phyloP scores from a whole-genome alignment of 1,140 invertebrate species.

The Amphibalanus amphitrite region DNA sequence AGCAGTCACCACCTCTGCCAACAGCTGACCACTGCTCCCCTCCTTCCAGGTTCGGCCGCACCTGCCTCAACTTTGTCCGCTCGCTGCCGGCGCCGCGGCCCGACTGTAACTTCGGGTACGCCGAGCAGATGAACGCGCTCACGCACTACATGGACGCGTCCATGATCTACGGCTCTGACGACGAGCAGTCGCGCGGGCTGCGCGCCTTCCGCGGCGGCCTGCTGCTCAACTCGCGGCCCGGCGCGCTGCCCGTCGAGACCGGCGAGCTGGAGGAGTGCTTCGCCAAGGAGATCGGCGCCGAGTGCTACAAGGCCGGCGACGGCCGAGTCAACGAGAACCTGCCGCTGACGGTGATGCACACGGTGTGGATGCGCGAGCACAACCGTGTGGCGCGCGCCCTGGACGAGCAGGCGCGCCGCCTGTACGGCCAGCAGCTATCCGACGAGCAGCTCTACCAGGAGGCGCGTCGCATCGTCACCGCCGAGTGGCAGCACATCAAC shows the following conservation, averaged over 20 bases:
- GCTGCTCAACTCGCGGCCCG: slow-evolving; percentile 9
- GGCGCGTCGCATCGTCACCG: slow-evolving; percentile 32
- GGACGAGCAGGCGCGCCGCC: slow-evolving; percentile 56
- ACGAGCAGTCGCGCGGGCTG: slow-evolving; percentile 26
- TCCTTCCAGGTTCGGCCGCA: slow-evolving; percentile 22
- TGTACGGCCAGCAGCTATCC: slow-evolving; percentile 59
- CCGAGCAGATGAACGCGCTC: slow-evolving; percentile 29
- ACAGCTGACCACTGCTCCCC: too few species aligned
- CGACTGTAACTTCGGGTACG: slow-evolving; percentile 25
- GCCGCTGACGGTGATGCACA: slow-evolving; percentile 36
- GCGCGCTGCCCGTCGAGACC: slow-evolving; percentile 13
- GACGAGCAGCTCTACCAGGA: slow-evolving; percentile 32
- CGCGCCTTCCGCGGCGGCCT: slow-evolving; percentile 24
- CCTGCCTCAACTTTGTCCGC: slow-evolving; percentile 26
- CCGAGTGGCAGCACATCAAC: slow-evolving; percentile 30
- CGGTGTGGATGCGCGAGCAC: slow-evolving; percentile 46
- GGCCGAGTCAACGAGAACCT: slow-evolving; percentile 37
- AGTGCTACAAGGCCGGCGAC: slow-evolving; percentile 26
- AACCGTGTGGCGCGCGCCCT: slow-evolving; percentile 50
- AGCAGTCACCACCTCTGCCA: too few species aligned
- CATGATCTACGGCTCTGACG: slow-evolving; percentile 36
- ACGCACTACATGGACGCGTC: slow-evolving; percentile 34
- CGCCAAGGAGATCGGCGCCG: slow-evolving; percentile 6
- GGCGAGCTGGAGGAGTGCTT: background rate
- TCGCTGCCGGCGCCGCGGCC: slow-evolving; percentile 21